Evolutionary conservation across 2,888 invertebrate genomes (phyloP).

Genomic region (Macrosoma leucophasiata): DNA sequence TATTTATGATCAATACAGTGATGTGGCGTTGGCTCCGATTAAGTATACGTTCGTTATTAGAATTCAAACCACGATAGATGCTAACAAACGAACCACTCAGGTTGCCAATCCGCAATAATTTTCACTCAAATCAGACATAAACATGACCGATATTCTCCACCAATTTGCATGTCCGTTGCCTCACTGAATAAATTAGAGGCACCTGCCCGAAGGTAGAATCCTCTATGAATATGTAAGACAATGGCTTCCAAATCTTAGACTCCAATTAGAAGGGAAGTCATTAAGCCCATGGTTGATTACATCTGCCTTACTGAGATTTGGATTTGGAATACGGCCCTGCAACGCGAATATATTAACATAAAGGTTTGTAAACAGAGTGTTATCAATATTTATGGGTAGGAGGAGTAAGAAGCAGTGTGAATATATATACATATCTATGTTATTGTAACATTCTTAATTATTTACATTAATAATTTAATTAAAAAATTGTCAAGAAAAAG

Average conservation of each 20-base stretch:
- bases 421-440: too few relatives aligned
- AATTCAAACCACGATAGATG: conserved; percentile 24
- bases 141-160: conserved; percentile 71
- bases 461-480: too few relatives aligned
- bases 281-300: conserved; percentile 64
- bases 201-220: conserved; percentile 57
- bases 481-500: too few relatives aligned
- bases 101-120: conserved; percentile 68
- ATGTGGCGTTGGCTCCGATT: conserved; percentile 6
- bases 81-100: conserved; percentile 23
- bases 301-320: conserved; percentile 36
- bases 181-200: conserved; percentile 68
- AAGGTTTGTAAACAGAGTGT: too few relatives aligned
- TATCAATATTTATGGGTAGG: too few relatives aligned
- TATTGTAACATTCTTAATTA: too few relatives aligned
- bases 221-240: conserved; percentile 75
- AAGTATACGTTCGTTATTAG: too few relatives aligned
- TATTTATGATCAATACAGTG: too few relatives aligned
- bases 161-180: conserved; percentile 72
- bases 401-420: too few relatives aligned
- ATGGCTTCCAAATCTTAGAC: conserved; percentile 69
- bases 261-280: conserved; percentile 68
- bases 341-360: too few relatives aligned
- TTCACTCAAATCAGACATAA: conserved; percentile 69
- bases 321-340: too few relatives aligned